Conservation (phyloP, 2,888 invertebrate genomes). For the Hartigia nigra region DNA sequence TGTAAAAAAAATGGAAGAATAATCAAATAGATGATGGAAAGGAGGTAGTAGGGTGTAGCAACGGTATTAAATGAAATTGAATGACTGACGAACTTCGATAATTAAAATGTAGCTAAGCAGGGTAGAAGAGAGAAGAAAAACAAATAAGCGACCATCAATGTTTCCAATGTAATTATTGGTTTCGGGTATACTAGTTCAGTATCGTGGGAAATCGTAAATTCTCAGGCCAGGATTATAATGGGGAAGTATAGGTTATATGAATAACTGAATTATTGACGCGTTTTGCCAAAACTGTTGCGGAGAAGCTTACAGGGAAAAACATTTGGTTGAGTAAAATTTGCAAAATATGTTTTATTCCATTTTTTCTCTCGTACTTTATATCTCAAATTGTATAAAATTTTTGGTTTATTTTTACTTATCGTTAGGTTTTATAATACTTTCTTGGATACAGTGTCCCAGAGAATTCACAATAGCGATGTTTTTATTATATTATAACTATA, state of each 20-base stretch:
- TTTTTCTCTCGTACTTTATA: too few species aligned
- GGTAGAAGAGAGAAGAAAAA: neutral
- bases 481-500: neutral
- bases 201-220: neutral
- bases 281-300: neutral
- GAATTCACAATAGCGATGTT: neutral
- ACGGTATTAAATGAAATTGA: conserved; percentile 12
- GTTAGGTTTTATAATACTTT: neutral
- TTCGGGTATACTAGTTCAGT: neutral
- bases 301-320: neutral
- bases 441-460: neutral
- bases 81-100: conserved; percentile 19
- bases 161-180: neutral
- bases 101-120: conserved; percentile 10
- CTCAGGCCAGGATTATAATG: neutral
- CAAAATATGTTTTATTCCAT: too few species aligned
- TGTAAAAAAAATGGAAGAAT: neutral
- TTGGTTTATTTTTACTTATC: neutral
- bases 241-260: neutral
- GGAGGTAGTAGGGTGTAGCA: neutral
- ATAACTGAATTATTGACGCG: neutral
- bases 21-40: neutral
- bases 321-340: neutral
- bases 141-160: neutral
- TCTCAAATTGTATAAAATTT: neutral